A percentile compares a stretch with the other conserved stretches of the same genome.
phyloP scores from a whole-genome alignment of 2,113 vertebrate species.

The Baryphthengus martii region DNA sequence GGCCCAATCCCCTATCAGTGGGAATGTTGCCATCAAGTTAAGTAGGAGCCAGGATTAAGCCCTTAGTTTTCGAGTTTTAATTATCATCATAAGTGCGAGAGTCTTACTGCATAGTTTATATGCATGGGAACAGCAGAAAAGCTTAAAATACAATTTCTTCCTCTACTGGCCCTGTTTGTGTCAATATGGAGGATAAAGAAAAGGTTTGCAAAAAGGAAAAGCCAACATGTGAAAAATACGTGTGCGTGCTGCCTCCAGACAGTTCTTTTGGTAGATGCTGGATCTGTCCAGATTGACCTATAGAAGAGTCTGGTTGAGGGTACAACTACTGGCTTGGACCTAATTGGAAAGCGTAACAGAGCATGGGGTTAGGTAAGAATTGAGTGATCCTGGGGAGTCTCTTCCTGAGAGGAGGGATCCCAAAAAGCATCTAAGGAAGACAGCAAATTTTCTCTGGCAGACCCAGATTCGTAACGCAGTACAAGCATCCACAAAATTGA shows the following conservation, averaged over 20 bases:
- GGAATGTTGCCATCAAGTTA: constrained; percentile 11
- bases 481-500: not conserved
- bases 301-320: not conserved
- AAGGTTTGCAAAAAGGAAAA: not conserved
- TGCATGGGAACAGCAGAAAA: constrained; percentile 57
- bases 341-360: not conserved
- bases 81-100: not conserved
- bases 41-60: constrained; percentile 17
- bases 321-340: not conserved
- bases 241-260: not conserved
- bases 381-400: not conserved
- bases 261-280: not conserved
- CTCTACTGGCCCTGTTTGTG: constrained; percentile 45
- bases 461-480: not conserved
- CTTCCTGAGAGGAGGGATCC: not conserved
- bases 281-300: not conserved
- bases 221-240: not conserved
- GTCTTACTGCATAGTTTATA: constrained; percentile 40
- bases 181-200: constrained; percentile 31
- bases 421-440: not conserved
- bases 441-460: not conserved
- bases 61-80: constrained; percentile 54
- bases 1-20: not conserved
- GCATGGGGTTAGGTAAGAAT: not conserved
- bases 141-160: constrained; percentile 66